phyloP scores from a whole-genome alignment of 2,888 invertebrate genomes.

The Polymixis flavicincta region DNA sequence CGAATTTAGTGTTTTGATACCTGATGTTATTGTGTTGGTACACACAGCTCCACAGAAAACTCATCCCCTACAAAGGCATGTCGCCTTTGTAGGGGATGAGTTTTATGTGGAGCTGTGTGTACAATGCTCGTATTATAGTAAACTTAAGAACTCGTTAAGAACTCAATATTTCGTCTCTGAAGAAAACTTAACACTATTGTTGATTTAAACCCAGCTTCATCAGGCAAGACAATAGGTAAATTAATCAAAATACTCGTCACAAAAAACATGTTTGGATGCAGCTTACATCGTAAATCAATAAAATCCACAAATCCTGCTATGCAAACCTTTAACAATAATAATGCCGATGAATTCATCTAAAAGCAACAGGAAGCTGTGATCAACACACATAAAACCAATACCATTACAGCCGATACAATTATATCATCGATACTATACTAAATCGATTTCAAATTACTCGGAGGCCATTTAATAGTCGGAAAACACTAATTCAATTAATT shows the following conservation, averaged over 20 bases:
- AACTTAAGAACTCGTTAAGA: too few relatives aligned
- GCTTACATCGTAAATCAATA: not conserved
- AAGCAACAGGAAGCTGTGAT: constrained; percentile 41
- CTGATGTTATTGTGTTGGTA: not conserved
- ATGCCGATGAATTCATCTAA: constrained; percentile 25
- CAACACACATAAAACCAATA: constrained; percentile 26
- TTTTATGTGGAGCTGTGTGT: too few relatives aligned
- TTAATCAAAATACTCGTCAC: not conserved
- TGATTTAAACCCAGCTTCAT: not conserved
- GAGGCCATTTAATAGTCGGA: constrained; percentile 58
- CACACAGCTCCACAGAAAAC: too few relatives aligned
- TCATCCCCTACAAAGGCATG: too few relatives aligned
- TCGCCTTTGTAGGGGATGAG: too few relatives aligned
- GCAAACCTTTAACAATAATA: constrained; percentile 15
- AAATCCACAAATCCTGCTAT: constrained; percentile 8
- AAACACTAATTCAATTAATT: constrained; percentile 68
- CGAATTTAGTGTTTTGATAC: not conserved
- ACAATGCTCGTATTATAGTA: not conserved
- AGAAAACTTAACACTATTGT: not conserved
- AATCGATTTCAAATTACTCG: constrained; percentile 57
- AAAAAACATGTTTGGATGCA: not conserved
- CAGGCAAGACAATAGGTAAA: not conserved
- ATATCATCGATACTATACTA: constrained; percentile 49
- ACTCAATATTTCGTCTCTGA: not conserved
- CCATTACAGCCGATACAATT: constrained; percentile 44